A percentile compares a stretch with the other conserved stretches of the same genome.
phyloP scores from a whole-genome alignment of 2,888 invertebrate genomes.

The Mactromeris polynyma region DNA sequence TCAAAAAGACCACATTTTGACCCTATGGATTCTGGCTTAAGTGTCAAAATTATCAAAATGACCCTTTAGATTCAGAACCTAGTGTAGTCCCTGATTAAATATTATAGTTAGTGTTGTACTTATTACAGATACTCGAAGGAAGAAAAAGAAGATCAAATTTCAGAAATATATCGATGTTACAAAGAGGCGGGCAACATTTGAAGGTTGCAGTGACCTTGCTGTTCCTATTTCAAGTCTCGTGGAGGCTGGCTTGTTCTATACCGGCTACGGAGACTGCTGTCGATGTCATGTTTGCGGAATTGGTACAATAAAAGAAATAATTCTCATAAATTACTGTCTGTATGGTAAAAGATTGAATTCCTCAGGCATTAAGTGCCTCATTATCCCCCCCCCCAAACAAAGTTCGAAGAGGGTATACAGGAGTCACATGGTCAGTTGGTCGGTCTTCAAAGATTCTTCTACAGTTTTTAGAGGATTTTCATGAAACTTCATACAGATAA shows the following conservation, averaged over 20 bases:
- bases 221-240: neutral
- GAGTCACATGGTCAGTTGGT: no score
- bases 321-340: no score
- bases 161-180: neutral
- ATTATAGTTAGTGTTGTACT: neutral
- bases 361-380: no score
- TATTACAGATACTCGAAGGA: neutral
- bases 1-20: no score
- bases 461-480: no score
- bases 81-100: neutral
- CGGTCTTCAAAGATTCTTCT: no score
- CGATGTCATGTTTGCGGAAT: slow-evolving; percentile 97
- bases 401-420: no score
- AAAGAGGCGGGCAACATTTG: neutral
- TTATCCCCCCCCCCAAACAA: no score
- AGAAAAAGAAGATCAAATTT: neutral
- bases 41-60: neutral
- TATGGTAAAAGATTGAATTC: no score
- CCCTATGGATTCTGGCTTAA: no score
- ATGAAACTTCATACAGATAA: no score
- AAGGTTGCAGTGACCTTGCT: neutral
- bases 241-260: slow-evolving; percentile 32
- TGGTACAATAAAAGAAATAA: slow-evolving; percentile 89
- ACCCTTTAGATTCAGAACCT: no score
- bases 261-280: slow-evolving; percentile 88